Evolutionary conservation across 2,113 vertebrate genomes (phyloP).

Genomic region (Hoplias malabaricus): DNA sequence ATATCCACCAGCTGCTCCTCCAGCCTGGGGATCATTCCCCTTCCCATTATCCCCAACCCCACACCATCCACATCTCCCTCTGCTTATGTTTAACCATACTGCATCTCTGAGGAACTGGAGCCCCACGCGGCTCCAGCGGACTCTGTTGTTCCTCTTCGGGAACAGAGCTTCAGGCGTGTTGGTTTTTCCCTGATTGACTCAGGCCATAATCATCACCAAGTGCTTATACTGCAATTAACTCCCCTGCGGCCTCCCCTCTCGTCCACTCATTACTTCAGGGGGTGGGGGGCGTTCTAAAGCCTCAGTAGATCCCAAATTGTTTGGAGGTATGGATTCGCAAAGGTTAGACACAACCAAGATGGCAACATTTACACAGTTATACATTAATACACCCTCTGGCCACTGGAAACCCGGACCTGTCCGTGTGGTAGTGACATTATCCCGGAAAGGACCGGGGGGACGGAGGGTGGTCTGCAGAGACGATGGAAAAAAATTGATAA

Average conservation of each 20-base stretch:
- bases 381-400: not conserved
- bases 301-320: no score
- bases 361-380: no score
- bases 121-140: constrained; percentile 36
- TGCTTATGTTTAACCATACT: constrained; percentile 62
- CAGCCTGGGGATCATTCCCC: constrained; percentile 50
- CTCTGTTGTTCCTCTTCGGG: constrained; percentile 41
- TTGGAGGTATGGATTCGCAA: not conserved
- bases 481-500: no score
- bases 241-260: not conserved
- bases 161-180: constrained; percentile 52
- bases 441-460: no score
- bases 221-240: constrained; percentile 40
- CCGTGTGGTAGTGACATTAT: no score
- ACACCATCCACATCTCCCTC: constrained; percentile 5
- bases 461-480: no score
- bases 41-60: constrained; percentile 20
- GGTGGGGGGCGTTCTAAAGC: no score
- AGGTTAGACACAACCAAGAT: not conserved
- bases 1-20: constrained; percentile 28
- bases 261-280: not conserved
- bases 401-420: no score
- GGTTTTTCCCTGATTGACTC: constrained; percentile 63
- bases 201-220: constrained; percentile 54
- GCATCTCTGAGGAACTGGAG: constrained; percentile 40